These are phyloP conservation scores for Diarsia mendica DNA, from an alignment of 2,888 invertebrate genomes.

Conservation along the genomic window DNA sequence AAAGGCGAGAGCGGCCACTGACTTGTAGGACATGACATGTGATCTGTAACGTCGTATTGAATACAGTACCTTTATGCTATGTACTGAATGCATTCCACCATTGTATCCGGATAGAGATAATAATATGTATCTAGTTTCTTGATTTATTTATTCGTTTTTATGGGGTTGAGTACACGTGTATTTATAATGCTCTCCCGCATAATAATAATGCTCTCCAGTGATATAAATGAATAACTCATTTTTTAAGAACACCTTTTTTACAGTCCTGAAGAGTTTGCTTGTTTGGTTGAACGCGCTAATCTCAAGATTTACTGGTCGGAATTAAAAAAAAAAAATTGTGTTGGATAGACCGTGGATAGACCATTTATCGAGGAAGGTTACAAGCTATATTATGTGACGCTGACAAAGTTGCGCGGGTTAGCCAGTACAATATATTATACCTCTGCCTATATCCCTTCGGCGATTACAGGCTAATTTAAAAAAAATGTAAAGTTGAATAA, in stretches of 20 bases:
- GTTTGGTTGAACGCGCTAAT: too few species aligned
- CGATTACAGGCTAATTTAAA: too few species aligned
- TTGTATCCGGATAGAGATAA: not conserved
- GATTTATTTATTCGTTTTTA: not conserved
- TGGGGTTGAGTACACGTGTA: not conserved
- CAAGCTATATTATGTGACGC: too few species aligned
- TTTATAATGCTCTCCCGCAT: too few species aligned
- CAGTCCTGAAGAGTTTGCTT: too few species aligned
- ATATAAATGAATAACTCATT: not conserved
- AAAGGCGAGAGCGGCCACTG: conserved; percentile 47
- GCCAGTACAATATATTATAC: not conserved
- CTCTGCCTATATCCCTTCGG: not conserved
- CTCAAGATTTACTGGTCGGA: too few species aligned
- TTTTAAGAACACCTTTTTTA: not conserved
- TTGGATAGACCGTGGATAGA: too few species aligned
- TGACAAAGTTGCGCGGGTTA: too few species aligned
- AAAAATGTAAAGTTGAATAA: too few species aligned
- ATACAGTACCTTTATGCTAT: not conserved
- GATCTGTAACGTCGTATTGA: conserved; percentile 26
- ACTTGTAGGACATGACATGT: conserved; percentile 30
- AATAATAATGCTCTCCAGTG: not conserved
- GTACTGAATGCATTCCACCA: conserved; percentile 6
- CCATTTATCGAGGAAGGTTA: too few species aligned
- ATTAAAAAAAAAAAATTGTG: too few species aligned
- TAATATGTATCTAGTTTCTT: not conserved